Conservation (phyloP, 2,888 invertebrate species). For the Notocelia uddmanniana region DNA sequence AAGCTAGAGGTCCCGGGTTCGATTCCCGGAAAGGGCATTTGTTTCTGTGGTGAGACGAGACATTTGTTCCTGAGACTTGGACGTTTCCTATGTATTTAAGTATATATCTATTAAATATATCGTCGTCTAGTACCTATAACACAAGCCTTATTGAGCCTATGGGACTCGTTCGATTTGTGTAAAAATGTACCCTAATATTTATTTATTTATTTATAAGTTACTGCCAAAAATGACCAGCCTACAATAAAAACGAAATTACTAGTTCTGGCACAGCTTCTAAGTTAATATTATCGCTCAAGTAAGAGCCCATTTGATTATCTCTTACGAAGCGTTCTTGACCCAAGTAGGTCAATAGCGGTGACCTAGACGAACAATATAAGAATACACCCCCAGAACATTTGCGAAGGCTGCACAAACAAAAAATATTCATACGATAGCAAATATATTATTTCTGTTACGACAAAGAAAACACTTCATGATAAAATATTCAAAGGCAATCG, state of each 20-base stretch:
- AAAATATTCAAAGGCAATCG: constrained; percentile 34
- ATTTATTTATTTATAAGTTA: no score
- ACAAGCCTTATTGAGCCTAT: no score
- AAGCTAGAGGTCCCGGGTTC: no score
- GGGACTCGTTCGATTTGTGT: no score
- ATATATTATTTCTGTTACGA: constrained; percentile 34
- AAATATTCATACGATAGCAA: constrained; percentile 40
- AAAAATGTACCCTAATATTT: no score
- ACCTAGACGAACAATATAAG: constrained; percentile 40
- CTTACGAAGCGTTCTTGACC: constrained; percentile 33
- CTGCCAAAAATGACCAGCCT: neutral
- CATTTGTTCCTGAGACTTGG: no score
- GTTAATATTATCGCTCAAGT: constrained; percentile 33
- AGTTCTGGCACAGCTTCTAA: constrained; percentile 39
- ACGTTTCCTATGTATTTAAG: no score
- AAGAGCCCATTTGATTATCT: constrained; percentile 40
- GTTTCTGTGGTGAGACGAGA: no score
- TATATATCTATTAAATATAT: no score
- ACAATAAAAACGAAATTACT: constrained; percentile 23
- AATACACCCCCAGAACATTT: constrained; percentile 32
- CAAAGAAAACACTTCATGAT: constrained; percentile 28
- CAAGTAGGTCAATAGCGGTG: constrained; percentile 39
- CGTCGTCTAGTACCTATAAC: no score
- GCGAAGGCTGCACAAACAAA: constrained; percentile 38
- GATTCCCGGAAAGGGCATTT: no score